Evolutionary conservation across 2,113 vertebrate species (phyloP), one percentile per base, ranked within the genome.

Genomic region (Odocoileus virginianus): DNA sequence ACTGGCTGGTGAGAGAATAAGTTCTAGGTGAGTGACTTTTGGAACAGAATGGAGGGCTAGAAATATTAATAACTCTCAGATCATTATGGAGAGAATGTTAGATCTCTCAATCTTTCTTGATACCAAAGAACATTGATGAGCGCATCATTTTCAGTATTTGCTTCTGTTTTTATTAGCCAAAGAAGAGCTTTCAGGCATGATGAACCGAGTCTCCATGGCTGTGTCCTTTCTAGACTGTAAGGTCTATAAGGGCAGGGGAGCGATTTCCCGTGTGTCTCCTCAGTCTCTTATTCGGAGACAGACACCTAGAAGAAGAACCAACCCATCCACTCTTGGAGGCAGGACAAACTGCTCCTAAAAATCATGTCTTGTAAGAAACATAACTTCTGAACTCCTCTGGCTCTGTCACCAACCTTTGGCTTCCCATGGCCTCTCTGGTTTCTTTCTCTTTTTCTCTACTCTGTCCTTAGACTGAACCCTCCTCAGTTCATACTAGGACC

Each of bases 201-300:
- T 11, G 36, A 71, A 17, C 8, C 36, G 5, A 43, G 52, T 94
- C 28, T 43, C 1, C 19, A 8, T 8, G n/a, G 4, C 33, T 52
- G 6, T 33, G 25, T 95, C 21, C 30, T 83, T 30, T 10, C 33
- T 21, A 9, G 5, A 67, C 2, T 45, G 21, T 54, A 19, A 87
- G 21, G 13, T 30, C 71, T 5, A 0, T 45, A 25, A 57, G 8
- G 11, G 4, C 2, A 2, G 9, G 17, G 21, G 9, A 61, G 30
- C 28, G 23, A 90, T 36, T 76, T 52, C 36, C 33, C 19, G 3
- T 27, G 4, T 27, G 1, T 23, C 3, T 54, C 25, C 30, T 27
- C 13, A 40, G 5, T 30, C 7, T 23, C 15, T 79, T 25, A 9
- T 13, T 89, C 27, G 43, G 89, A 96, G 84, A 58, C 27, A 74